phyloP scores from a whole-genome alignment of 2,113 vertebrate genomes.

The Hyperopisus bebe region DNA sequence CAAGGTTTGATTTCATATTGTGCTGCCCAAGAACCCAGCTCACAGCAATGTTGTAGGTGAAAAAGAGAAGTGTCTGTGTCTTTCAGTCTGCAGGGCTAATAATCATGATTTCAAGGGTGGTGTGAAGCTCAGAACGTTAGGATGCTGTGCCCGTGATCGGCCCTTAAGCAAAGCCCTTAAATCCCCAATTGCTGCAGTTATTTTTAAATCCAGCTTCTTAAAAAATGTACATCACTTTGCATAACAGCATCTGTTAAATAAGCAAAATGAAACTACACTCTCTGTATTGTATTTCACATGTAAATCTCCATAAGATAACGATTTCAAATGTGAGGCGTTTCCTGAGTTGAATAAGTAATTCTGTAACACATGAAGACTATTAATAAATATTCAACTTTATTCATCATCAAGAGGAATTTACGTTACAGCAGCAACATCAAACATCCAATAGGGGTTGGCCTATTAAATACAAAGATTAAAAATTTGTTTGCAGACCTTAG shows the following conservation, averaged over 20 bases:
- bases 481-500: not conserved
- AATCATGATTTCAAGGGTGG: not conserved
- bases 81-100: not conserved
- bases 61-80: not conserved
- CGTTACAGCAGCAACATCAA: not conserved
- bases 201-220: not conserved
- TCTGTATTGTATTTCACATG: not conserved
- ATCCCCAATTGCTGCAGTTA: not conserved
- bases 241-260: not conserved
- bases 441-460: not conserved
- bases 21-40: not conserved
- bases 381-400: not conserved
- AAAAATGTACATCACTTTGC: not conserved
- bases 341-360: not conserved
- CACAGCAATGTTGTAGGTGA: not conserved
- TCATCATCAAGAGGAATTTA: not conserved
- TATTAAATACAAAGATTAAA: not conserved
- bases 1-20: not conserved
- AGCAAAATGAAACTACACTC: not conserved
- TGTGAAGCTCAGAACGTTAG: not conserved
- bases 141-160: not conserved
- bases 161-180: not conserved
- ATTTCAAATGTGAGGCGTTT: not conserved
- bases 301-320: not conserved
- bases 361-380: not conserved